phyloP scores from a whole-genome alignment of 2,888 invertebrate species.

The Cataglyphis livida region DNA sequence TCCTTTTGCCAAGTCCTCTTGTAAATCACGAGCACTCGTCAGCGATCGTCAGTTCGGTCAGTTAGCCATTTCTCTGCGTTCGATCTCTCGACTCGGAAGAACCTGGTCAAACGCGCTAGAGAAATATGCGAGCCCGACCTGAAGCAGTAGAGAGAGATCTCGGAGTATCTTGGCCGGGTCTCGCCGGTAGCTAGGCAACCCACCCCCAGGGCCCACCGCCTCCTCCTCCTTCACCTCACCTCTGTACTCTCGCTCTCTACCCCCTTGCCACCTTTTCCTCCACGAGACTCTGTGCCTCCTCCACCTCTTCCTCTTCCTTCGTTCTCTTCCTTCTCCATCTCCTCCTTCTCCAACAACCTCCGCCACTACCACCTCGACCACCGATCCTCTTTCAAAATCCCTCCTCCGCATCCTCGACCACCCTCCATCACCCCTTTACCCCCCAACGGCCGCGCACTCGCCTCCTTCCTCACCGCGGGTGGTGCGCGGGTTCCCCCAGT shows the following conservation, averaged over 20 bases:
- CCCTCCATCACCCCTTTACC: conserved; percentile 50
- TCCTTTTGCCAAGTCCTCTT: neutral
- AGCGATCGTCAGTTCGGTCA: conserved; percentile 29
- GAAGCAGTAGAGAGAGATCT: conserved; percentile 79
- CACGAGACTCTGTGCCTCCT: conserved; percentile 52
- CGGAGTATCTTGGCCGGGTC: conserved; percentile 85
- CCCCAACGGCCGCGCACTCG: conserved; percentile 57
- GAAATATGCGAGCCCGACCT: conserved; percentile 71
- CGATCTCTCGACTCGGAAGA: conserved; percentile 51
- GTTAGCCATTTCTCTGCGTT: conserved; percentile 48
- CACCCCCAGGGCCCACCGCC: conserved; percentile 74
- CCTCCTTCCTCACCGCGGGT: conserved; percentile 80
- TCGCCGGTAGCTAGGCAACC: conserved; percentile 86
- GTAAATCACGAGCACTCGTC: conserved; percentile 23
- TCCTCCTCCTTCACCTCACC: conserved; percentile 71
- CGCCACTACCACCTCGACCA: conserved; percentile 67
- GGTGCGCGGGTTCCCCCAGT: conserved; percentile 80
- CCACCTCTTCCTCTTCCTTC: conserved; percentile 59
- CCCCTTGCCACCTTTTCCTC: conserved; percentile 67
- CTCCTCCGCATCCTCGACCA: conserved; percentile 61
- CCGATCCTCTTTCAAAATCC: conserved; percentile 79
- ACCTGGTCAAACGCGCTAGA: conserved; percentile 70
- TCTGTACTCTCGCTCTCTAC: conserved; percentile 59
- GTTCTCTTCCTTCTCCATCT: conserved; percentile 58
- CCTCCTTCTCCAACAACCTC: conserved; percentile 47